Base-by-base conservation (phyloP, 2,113 vertebrate genomes). In the Xiphophorus hellerii region DNA sequence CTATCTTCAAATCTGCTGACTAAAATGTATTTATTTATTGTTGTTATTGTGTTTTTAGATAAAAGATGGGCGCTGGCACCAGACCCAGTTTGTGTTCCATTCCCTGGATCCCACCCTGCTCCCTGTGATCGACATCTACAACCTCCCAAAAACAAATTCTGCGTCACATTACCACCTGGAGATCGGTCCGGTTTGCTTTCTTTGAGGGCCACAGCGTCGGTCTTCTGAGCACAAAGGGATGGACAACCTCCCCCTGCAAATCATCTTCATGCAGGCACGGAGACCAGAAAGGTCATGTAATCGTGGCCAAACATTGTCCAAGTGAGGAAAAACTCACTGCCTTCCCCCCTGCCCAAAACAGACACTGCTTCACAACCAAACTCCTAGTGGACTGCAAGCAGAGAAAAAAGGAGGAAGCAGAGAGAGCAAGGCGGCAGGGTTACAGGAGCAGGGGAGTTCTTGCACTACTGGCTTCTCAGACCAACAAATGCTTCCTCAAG, bases 181-280 rank as follows among this genome's bases (percentile, higher is more conserved):
- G 94, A 96, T 99, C 4, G 97, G 98, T 89, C 96, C 97, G 7
- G 96, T 97, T 1, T 99, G 98, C 93, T 99, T 99, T 93, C 95
- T 98, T 87, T 99, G 95, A 96, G 65, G 68, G 66, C 69, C 71
- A 62, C 63, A n/a, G 44, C 64, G 39, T 54, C 51, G 48, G 62
- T 66, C 69, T 4, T 76, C 62, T 70, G 60, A 73, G 28, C 27
- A 22, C 29, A 48, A 63, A 72, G 66, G 42, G 66, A 42, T 25
- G 83, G 58, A 81, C 71, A 61, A 60, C 60, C 67, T 31, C 25
- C 84, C 84, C 62, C 33, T 69, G 15, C 60, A 63, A 72, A 85
- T 71, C 62, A 64, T 76, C 76, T 62, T 76, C 17, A 2, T 65
- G 73, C 67, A 62, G 80, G 61, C 67, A 37, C 28, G 80, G 84